A percentile compares a stretch with the other conserved stretches of the same genome.
Conservation (phyloP, 2,797 vertebrate species). For the Anguilla anguilla region DNA sequence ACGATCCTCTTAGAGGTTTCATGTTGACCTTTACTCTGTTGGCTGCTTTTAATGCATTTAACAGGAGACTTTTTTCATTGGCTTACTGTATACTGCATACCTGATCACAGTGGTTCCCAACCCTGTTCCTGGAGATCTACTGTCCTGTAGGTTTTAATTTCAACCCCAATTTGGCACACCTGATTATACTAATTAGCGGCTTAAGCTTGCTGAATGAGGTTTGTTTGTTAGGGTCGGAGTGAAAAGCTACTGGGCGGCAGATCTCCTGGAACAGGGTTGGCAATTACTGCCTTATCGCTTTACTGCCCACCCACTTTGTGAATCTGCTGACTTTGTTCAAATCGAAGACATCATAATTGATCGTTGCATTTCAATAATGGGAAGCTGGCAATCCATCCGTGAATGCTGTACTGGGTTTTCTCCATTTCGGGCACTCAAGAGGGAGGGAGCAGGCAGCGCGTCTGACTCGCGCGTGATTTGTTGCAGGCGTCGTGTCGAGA, state of each 20-base stretch:
- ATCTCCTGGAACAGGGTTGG: too few relatives aligned
- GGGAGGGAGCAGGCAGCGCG: neutral
- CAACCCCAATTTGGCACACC: too few relatives aligned
- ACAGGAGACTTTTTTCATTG: neutral
- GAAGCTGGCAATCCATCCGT: neutral
- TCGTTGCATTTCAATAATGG: neutral
- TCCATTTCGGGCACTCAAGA: neutral
- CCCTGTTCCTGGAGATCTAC: too few relatives aligned
- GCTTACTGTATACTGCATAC: neutral
- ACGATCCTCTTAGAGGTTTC: neutral
- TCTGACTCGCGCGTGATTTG: neutral
- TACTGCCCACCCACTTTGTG: neutral
- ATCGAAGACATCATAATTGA: neutral
- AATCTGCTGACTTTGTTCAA: conserved; percentile 24
- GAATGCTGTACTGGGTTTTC: neutral
- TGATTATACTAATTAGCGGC: too few relatives aligned
- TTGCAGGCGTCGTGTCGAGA: neutral
- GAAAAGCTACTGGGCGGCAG: too few relatives aligned
- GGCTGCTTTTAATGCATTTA: neutral
- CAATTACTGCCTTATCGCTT: neutral
- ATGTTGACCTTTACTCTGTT: neutral
- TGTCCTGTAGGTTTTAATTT: too few relatives aligned
- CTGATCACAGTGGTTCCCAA: neutral
- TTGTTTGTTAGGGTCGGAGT: too few relatives aligned
- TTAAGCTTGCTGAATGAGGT: too few relatives aligned